Percentiles rank a stretch among this genome's conserved stretches.
phyloP scores from a whole-genome alignment of 1,140 invertebrate species.

The Asbolus verrucosus region DNA sequence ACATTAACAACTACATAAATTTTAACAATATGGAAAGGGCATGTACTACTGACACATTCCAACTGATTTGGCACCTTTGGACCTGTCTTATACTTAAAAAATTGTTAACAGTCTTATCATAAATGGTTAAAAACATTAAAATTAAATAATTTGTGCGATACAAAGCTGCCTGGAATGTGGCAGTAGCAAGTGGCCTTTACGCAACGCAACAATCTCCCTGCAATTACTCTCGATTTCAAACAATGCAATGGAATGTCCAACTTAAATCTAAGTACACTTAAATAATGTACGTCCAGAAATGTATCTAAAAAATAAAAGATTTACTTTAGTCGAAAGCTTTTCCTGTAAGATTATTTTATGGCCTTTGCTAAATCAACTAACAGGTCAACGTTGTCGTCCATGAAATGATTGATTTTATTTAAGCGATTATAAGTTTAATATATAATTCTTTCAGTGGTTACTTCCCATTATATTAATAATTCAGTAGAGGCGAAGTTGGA shows the following conservation, averaged over 20 bases:
- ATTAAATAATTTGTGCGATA: constrained; percentile 24
- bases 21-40: constrained; percentile 35
- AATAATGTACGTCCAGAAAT: constrained; percentile 6
- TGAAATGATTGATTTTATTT: constrained; percentile 22
- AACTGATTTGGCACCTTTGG: constrained; percentile 20
- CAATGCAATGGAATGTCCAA: constrained; percentile 12
- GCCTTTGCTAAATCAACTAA: background rate
- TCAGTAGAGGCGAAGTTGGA: constrained; percentile 31
- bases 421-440: constrained; percentile 9
- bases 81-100: constrained; percentile 3
- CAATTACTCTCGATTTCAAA: background rate
- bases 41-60: constrained; percentile 28
- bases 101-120: background rate
- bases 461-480: constrained; percentile 21
- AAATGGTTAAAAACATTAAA: background rate
- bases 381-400: constrained; percentile 19
- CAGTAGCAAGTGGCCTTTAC: constrained; percentile 3
- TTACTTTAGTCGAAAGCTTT: too few relatives aligned
- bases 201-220: constrained; percentile 18
- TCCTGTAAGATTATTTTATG: too few relatives aligned
- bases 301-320: too few relatives aligned
- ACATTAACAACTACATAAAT: constrained; percentile 31
- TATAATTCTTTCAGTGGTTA: constrained; percentile 16
- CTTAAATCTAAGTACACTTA: constrained; percentile 18
- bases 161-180: constrained; percentile 25